These are phyloP conservation scores for Nannoperca australis DNA, from an alignment of 2,797 vertebrate species.

Conservation along the genomic window DNA sequence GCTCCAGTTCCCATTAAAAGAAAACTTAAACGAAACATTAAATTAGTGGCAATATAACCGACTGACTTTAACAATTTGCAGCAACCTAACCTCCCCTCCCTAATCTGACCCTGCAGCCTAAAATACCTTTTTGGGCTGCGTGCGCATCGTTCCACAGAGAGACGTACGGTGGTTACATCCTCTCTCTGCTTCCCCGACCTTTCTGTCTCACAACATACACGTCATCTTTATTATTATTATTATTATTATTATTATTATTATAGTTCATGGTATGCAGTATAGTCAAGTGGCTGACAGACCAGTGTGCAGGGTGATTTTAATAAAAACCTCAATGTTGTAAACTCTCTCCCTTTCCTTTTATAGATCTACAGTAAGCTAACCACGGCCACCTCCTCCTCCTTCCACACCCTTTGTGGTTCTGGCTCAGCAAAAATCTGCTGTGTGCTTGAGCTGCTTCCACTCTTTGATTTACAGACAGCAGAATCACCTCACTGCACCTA, in stretches of 20 bases:
- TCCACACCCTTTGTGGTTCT: constrained; percentile 81
- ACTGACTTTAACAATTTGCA: constrained; percentile 30
- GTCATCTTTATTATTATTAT: background rate
- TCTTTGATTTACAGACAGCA: constrained; percentile 56
- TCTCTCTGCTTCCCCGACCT: constrained; percentile 1
- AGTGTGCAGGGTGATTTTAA: constrained; percentile 48
- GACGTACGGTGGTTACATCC: constrained; percentile 34
- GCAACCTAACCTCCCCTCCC: constrained; percentile 23
- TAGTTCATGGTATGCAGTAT: background rate
- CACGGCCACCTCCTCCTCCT: constrained; percentile 64
- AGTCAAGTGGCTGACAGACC: constrained; percentile 27
- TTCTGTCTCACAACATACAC: background rate
- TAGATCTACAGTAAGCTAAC: constrained; percentile 69
- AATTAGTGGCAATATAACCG: constrained; percentile 15
- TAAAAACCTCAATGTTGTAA: constrained; percentile 57
- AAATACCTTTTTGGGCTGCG: constrained; percentile 48
- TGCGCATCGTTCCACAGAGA: constrained; percentile 13
- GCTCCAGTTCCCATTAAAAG: background rate
- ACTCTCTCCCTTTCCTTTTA: constrained; percentile 66
- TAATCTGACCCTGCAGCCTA: constrained; percentile 41
- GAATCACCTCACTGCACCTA: constrained; percentile 35
- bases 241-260: constrained; percentile 6
- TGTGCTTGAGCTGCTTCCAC: constrained; percentile 50
- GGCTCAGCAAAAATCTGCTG: constrained; percentile 62
- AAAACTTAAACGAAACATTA: constrained; percentile 12